Evolutionary conservation across 2,797 vertebrate genomes (phyloP).

Genomic region (Microcaecilia unicolor): DNA sequence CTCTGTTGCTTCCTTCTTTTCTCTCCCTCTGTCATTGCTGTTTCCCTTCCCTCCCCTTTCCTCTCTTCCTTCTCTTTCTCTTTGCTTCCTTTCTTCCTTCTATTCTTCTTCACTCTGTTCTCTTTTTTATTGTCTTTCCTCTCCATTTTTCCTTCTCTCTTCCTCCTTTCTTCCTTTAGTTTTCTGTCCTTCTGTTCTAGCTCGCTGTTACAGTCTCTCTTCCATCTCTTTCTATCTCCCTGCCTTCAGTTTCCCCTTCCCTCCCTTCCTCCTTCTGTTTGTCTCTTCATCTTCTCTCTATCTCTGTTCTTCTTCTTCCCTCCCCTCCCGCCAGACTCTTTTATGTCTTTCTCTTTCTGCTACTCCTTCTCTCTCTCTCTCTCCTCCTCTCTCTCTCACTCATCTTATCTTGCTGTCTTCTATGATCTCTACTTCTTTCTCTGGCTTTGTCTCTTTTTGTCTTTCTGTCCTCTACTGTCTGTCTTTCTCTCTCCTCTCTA

Average conservation of each 20-base stretch:
- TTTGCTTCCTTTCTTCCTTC: neutral
- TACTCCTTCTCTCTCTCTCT: neutral
- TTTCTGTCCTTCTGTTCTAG: too few species aligned
- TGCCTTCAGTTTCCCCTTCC: too few species aligned
- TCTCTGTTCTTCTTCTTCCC: too few species aligned
- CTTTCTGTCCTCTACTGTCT: slow-evolving; percentile 1
- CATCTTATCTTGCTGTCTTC: slow-evolving; percentile 24
- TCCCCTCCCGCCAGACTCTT: neutral
- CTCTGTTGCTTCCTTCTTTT: neutral
- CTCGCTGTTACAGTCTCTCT: too few species aligned
- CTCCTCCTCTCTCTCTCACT: neutral
- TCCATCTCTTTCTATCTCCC: too few species aligned
- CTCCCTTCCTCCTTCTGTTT: neutral
- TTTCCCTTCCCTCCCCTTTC: neutral
- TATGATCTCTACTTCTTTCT: slow-evolving; percentile 4
- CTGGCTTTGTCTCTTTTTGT: slow-evolving; percentile 1
- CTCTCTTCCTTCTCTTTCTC: neutral
- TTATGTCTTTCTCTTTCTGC: neutral
- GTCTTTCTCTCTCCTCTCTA: slow-evolving; percentile 2
- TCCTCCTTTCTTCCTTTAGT: too few species aligned
- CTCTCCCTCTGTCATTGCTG: neutral
- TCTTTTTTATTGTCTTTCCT: neutral
- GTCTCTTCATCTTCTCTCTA: neutral
- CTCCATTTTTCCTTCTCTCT: neutral
- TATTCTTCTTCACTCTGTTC: too few species aligned